A percentile compares a stretch with the other conserved stretches of the same genome.
phyloP scores from a whole-genome alignment of 2,113 vertebrate genomes.

The Ceuthmochares aereus region DNA sequence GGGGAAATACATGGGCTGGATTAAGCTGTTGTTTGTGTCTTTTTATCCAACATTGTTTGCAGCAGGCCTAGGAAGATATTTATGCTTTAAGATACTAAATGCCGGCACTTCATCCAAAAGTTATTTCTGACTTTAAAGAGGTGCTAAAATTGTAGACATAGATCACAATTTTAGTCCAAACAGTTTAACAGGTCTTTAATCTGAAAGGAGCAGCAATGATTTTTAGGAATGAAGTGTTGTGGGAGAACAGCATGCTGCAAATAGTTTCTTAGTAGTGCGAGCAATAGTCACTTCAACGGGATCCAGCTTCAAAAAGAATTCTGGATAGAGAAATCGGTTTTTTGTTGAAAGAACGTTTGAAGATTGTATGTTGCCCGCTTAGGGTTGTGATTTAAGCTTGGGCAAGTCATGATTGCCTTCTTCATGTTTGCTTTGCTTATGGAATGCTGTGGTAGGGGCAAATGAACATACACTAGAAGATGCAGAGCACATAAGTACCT shows the following conservation, averaged over 20 bases:
- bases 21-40: neutral
- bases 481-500: neutral
- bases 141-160: neutral
- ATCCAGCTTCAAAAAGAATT: neutral
- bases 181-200: neutral
- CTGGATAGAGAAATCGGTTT: neutral
- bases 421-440: neutral
- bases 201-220: neutral
- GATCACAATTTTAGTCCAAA: neutral
- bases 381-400: neutral
- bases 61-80: neutral
- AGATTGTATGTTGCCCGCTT: neutral
- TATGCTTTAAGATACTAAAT: neutral
- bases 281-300: neutral
- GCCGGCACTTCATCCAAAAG: neutral
- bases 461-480: neutral
- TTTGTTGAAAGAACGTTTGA: neutral
- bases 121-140: neutral
- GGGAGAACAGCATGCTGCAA: neutral
- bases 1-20: neutral
- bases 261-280: neutral
- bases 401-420: accelerated
- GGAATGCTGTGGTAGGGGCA: neutral
- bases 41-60: neutral
- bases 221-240: neutral